A percentile compares a stretch with the other conserved stretches of the same genome.
Conservation (phyloP, 2,797 vertebrate species). For the Salmo trutta region DNA sequence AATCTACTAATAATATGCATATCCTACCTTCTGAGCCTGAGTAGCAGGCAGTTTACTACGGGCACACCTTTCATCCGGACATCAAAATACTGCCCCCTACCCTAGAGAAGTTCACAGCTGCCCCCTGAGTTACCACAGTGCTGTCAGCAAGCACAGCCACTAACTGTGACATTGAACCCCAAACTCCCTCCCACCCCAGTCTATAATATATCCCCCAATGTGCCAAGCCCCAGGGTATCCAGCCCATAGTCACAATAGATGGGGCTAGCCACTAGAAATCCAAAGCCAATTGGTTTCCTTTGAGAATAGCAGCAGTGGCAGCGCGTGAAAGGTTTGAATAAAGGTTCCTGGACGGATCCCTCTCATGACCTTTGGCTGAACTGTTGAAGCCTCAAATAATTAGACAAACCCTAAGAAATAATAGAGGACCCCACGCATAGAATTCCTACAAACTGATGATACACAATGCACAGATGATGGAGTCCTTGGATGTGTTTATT, state of each 20-base stretch:
- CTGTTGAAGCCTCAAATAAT: constrained; percentile 35
- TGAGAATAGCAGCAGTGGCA: constrained; percentile 33
- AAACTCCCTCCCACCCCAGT: not conserved
- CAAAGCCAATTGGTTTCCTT: not conserved
- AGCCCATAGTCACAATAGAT: constrained; percentile 28
- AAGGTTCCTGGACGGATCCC: constrained; percentile 44
- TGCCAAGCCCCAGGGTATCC: not conserved
- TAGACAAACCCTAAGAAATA: constrained; percentile 9
- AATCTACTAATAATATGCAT: too few relatives aligned
- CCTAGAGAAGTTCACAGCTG: too few relatives aligned
- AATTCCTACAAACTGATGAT: constrained; percentile 30
- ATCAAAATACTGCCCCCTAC: too few relatives aligned
- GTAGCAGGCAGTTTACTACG: too few relatives aligned
- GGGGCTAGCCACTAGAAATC: constrained; percentile 8
- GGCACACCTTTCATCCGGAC: too few relatives aligned
- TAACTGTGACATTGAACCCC: constrained; percentile 2
- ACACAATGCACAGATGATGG: constrained; percentile 23
- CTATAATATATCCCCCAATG: constrained; percentile 20
- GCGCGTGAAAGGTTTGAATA: constrained; percentile 50
- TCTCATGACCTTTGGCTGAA: constrained; percentile 63
- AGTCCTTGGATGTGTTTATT: constrained; percentile 16
- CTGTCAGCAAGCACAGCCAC: not conserved
- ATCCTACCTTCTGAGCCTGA: too few relatives aligned
- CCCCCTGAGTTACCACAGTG: not conserved
- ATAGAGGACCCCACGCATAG: constrained; percentile 6